Conservation (phyloP, 2,797 vertebrate genomes). For the Novumbra hubbsi region DNA sequence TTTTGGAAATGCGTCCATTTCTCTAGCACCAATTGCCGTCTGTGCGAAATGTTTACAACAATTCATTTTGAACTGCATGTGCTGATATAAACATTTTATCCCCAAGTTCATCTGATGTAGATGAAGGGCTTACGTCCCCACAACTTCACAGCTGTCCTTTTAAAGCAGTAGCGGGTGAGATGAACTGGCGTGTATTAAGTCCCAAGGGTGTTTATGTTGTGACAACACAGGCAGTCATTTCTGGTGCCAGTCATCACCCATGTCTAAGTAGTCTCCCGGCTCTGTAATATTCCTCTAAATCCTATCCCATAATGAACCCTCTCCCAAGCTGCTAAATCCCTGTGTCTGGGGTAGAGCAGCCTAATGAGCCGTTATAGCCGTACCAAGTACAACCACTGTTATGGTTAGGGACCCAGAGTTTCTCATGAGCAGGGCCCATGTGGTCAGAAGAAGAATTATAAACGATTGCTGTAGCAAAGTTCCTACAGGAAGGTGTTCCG, state of each 20-base stretch:
- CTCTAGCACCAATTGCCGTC: too few species aligned
- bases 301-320: slow-evolving; percentile 71
- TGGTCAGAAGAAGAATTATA: not conserved
- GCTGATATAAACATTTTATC: too few species aligned
- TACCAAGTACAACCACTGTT: slow-evolving; percentile 58
- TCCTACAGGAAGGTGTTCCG: too few species aligned
- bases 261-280: slow-evolving; percentile 41
- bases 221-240: slow-evolving; percentile 18
- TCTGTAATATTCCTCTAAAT: slow-evolving; percentile 28
- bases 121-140: too few species aligned
- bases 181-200: not conserved
- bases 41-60: too few species aligned
- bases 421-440: not conserved
- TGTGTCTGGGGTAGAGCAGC: slow-evolving; percentile 72
- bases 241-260: slow-evolving; percentile 15
- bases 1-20: too few species aligned
- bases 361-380: slow-evolving; percentile 62
- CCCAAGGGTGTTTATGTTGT: not conserved
- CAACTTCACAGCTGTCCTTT: not conserved
- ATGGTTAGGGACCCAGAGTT: slow-evolving; percentile 38
- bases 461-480: too few species aligned
- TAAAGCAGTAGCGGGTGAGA: not conserved
- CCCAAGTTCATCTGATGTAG: too few species aligned
- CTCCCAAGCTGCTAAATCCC: slow-evolving; percentile 62
- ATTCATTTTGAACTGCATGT: too few species aligned